A percentile compares a stretch with the other conserved stretches of the same genome.
These are phyloP conservation scores for Epinephelus moara DNA, from an alignment of 2,113 vertebrate genomes.

Conservation along the genomic window DNA sequence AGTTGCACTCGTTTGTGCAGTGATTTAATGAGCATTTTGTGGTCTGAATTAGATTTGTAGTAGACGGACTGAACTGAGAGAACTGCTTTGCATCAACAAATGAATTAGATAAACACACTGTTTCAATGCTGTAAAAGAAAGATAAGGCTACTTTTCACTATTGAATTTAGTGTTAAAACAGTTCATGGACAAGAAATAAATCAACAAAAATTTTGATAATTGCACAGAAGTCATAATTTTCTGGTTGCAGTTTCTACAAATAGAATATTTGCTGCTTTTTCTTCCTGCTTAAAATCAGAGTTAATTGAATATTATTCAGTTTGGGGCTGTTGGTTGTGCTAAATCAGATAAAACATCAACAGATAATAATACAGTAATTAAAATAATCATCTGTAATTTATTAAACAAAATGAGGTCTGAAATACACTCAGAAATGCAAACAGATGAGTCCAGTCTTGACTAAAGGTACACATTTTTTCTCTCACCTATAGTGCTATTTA, in stretches of 20 bases:
- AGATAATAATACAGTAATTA: background rate
- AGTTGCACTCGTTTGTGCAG: background rate
- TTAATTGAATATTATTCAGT: too few species aligned
- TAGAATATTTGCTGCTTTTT: too few species aligned
- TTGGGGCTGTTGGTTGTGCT: too few species aligned
- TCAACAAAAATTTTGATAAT: background rate
- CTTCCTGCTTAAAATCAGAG: too few species aligned
- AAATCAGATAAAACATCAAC: background rate
- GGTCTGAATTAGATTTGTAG: constrained; percentile 10
- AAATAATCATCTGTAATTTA: background rate
- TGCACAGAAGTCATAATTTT: background rate
- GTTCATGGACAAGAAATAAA: background rate
- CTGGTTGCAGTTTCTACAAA: too few species aligned
- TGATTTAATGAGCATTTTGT: constrained; percentile 13
- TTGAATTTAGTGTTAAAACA: background rate
- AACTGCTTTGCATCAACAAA: background rate
- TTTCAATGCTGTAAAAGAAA: background rate
- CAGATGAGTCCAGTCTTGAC: background rate
- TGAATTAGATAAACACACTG: background rate
- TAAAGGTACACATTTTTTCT: too few species aligned
- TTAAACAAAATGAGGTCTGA: background rate
- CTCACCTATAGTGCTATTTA: too few species aligned
- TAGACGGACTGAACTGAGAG: background rate
- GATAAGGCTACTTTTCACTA: background rate
- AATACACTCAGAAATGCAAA: background rate